Conservation (phyloP, 2,797 vertebrate species). For the Mareca strepera region DNA sequence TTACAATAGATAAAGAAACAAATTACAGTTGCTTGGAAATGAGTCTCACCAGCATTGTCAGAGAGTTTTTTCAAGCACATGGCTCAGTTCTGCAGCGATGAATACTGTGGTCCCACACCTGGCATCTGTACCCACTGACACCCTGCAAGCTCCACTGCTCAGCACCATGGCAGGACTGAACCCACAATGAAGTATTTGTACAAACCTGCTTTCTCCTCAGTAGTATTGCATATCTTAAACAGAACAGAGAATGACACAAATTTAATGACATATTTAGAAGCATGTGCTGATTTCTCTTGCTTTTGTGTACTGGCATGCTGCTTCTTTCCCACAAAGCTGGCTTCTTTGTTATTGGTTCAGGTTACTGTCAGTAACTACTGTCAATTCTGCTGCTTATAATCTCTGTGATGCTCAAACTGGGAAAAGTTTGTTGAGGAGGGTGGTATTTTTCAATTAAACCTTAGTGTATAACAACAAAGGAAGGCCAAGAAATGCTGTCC, state of each 20-base stretch:
- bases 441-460: background rate
- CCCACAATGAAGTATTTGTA: rapidly evolving
- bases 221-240: background rate
- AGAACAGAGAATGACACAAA: background rate
- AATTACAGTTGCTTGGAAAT: background rate
- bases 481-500: background rate
- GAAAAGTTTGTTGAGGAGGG: background rate
- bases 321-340: background rate
- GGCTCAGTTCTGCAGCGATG: background rate
- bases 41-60: background rate
- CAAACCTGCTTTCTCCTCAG: background rate
- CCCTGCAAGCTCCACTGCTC: background rate
- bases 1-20: background rate
- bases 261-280: background rate
- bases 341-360: background rate
- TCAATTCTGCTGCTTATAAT: background rate
- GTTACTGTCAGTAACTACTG: background rate
- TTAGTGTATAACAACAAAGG: background rate
- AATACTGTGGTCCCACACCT: background rate
- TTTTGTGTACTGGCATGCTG: background rate
- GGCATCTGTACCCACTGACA: rapidly evolving
- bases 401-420: background rate
- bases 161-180: background rate
- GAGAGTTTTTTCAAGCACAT: background rate
- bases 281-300: background rate